A percentile compares a stretch with the other conserved stretches of the same genome.
These are phyloP conservation scores for Emys orbicularis DNA, from an alignment of 2,797 vertebrate genomes.

Conservation along the genomic window DNA sequence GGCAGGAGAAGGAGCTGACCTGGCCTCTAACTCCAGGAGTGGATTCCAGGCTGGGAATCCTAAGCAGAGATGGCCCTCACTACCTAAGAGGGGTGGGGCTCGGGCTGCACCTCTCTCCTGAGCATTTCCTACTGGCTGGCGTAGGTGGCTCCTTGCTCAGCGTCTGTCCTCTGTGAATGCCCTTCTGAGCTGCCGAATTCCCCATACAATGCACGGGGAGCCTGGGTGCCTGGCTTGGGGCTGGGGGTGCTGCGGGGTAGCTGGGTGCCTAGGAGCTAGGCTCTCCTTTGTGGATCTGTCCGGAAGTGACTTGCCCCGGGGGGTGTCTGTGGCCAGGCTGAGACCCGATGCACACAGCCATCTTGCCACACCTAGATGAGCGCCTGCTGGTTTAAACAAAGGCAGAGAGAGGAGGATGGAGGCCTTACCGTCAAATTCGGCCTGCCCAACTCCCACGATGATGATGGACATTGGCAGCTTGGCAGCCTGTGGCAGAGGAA, in stretches of 20 bases:
- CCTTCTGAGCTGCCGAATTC: not conserved
- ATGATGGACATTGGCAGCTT: constrained; percentile 98
- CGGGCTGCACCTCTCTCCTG: no score
- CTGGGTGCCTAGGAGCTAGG: not conserved
- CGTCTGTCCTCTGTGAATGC: not conserved
- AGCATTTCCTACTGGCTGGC: not conserved
- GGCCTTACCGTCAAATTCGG: constrained; percentile 93
- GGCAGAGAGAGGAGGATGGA: not conserved
- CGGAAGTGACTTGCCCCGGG: not conserved
- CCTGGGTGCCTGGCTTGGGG: not conserved
- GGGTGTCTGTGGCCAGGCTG: not conserved
- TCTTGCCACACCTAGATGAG: not conserved
- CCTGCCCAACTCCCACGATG: constrained; percentile 95
- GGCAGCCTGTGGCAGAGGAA: constrained; percentile 85
- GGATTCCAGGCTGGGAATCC: no score
- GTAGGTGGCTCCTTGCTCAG: not conserved
- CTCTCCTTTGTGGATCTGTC: not conserved
- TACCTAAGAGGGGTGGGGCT: no score
- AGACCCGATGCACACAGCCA: no score
- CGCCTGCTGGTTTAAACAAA: not conserved
- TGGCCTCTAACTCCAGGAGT: not conserved
- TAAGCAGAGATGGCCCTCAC: not conserved
- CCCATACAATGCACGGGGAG: not conserved
- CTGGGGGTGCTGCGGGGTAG: no score
- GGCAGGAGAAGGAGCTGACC: not conserved